A percentile compares a stretch with the other conserved stretches of the same genome.
Evolutionary conservation across 2,888 invertebrate genomes (phyloP).

Genomic region (Hirtodrosophila histrioides): DNA sequence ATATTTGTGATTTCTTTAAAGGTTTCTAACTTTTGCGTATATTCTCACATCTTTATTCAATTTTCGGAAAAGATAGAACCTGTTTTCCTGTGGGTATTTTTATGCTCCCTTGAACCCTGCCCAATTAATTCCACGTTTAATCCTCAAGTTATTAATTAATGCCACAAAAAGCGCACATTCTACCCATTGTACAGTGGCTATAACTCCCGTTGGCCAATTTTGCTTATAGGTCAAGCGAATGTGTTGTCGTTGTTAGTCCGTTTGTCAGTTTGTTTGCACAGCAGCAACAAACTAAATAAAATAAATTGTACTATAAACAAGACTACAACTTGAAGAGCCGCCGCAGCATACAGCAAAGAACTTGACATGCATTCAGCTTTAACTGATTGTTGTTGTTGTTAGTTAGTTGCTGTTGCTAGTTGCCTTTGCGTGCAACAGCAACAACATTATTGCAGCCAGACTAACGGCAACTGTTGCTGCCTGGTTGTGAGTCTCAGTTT

Average conservation of each 20-base stretch:
- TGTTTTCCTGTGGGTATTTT: too few relatives aligned
- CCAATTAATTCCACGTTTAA: too few relatives aligned
- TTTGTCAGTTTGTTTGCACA: constrained; percentile 46
- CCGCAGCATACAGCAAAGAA: constrained; percentile 45
- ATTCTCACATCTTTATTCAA: too few relatives aligned
- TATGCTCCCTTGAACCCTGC: too few relatives aligned
- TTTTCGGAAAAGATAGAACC: too few relatives aligned
- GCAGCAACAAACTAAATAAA: constrained; percentile 68
- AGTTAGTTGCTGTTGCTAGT: constrained; percentile 25
- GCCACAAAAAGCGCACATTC: too few relatives aligned
- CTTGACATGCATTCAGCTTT: constrained; percentile 63
- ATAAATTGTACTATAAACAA: constrained; percentile 71
- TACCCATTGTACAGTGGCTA: constrained; percentile 1
- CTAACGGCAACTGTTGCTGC: constrained; percentile 76
- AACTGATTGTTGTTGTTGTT: constrained; percentile 42
- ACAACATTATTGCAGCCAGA: constrained; percentile 47
- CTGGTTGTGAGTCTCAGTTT: constrained; percentile 45
- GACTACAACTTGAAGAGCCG: constrained; percentile 48
- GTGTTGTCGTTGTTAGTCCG: constrained; percentile 17
- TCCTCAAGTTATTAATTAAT: too few relatives aligned
- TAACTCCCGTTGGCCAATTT: constrained; percentile 77
- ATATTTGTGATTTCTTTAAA: too few relatives aligned
- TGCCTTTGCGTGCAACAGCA: constrained; percentile 64
- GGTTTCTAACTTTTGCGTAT: too few relatives aligned
- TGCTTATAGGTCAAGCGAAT: constrained; percentile 74